Evolutionary conservation across 2,888 invertebrate species (phyloP).

Genomic region (Andrena minutula): DNA sequence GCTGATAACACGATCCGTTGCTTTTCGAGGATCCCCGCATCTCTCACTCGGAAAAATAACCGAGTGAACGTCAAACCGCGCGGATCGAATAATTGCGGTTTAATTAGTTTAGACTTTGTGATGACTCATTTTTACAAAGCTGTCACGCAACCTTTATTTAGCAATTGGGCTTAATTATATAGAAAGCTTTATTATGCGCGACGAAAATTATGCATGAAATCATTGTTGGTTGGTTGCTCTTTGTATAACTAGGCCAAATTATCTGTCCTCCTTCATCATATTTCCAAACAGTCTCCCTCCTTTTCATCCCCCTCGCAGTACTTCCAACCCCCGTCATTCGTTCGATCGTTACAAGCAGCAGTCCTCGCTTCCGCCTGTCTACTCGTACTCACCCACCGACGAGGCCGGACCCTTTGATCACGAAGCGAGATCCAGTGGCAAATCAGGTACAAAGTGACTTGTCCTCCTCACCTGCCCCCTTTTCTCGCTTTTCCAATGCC

Average conservation of each 20-base stretch:
- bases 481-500: neutral
- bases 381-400: neutral
- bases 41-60: too few relatives aligned
- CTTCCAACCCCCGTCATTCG: neutral
- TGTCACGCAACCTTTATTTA: too few relatives aligned
- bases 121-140: too few relatives aligned
- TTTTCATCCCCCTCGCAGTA: neutral
- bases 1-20: slow-evolving; percentile 12
- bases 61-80: too few relatives aligned
- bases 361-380: slow-evolving; percentile 13
- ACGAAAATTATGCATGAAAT: too few relatives aligned
- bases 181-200: too few relatives aligned
- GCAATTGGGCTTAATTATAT: too few relatives aligned
- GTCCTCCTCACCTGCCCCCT: neutral
- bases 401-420: slow-evolving; percentile 27
- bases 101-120: too few relatives aligned
- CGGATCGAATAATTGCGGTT: too few relatives aligned
- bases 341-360: slow-evolving; percentile 7
- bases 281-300: neutral
- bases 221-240: too few relatives aligned
- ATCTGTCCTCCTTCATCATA: neutral
- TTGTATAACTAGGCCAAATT: neutral
- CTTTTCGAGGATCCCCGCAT: neutral
- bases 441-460: slow-evolving; percentile 14
- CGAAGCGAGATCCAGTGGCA: slow-evolving; percentile 7